These are phyloP conservation scores for Drosophila colorata DNA, from an alignment of 2,888 invertebrate species.

Conservation along the genomic window DNA sequence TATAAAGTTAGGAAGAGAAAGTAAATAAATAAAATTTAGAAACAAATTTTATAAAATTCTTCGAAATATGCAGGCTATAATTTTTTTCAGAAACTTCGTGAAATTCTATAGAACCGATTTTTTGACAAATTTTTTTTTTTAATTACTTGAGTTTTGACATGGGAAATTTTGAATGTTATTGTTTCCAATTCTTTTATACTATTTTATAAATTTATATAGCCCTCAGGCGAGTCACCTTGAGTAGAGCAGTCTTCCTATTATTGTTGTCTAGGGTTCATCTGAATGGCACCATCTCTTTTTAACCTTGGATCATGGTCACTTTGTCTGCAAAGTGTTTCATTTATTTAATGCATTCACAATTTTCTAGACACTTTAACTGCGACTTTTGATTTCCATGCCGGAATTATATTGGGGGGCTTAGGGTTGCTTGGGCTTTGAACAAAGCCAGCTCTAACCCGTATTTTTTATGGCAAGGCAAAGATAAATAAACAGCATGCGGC, in stretches of 20 bases:
- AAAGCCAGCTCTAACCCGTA: slow-evolving; percentile 45
- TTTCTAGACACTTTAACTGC: slow-evolving; percentile 79
- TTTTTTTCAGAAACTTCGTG: too few relatives aligned
- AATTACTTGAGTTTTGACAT: too few relatives aligned
- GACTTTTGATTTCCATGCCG: slow-evolving; percentile 72
- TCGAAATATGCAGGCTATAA: too few relatives aligned
- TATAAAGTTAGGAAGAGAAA: too few relatives aligned
- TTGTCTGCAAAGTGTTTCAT: slow-evolving; percentile 71
- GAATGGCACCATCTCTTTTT: slow-evolving; percentile 45
- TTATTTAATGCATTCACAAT: slow-evolving; percentile 81
- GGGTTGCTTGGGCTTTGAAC: slow-evolving; percentile 47
- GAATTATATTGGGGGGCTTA: slow-evolving; percentile 35
- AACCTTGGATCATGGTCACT: slow-evolving; percentile 52
- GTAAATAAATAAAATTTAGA: too few relatives aligned
- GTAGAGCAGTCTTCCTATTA: neutral
- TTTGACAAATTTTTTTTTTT: too few relatives aligned
- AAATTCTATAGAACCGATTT: too few relatives aligned
- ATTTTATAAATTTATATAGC: neutral
- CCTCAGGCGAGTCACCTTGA: neutral
- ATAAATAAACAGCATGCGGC: slow-evolving; percentile 61
- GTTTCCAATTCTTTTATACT: too few relatives aligned
- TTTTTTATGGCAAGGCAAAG: slow-evolving; percentile 43
- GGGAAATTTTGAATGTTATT: too few relatives aligned
- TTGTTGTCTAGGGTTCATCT: slow-evolving; percentile 19
- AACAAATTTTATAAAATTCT: too few relatives aligned